Conservation (phyloP, 2,797 vertebrate species). For the Garrulus glandarius region DNA sequence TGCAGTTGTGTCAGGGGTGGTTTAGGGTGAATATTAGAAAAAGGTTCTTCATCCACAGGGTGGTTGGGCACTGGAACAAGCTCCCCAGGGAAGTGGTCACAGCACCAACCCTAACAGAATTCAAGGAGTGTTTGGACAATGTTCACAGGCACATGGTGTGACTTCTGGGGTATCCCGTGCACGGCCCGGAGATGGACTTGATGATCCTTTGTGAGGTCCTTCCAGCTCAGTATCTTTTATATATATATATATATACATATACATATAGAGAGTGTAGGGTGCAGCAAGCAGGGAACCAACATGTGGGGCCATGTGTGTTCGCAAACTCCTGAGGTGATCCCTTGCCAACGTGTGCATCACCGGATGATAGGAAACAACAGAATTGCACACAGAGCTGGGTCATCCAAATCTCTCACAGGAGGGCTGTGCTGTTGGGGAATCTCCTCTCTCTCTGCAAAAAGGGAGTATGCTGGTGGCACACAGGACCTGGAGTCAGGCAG, state of each 20-base stretch:
- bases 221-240: not conserved
- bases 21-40: not conserved
- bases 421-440: not conserved
- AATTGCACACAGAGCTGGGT: not conserved
- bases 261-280: fast-evolving
- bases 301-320: fast-evolving
- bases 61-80: fast-evolving
- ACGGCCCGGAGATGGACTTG: not conserved
- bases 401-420: not conserved
- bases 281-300: not conserved
- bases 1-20: not conserved
- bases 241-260: too few species aligned
- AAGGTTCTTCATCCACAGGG: not conserved
- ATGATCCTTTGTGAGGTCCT: not conserved
- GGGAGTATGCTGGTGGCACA: not conserved
- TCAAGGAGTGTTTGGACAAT: not conserved
- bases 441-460: fast-evolving
- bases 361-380: not conserved
- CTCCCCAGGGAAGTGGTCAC: not conserved
- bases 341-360: not conserved
- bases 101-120: not conserved
- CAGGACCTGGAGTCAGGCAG: not conserved
- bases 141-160: not conserved
- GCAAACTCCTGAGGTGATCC: not conserved
- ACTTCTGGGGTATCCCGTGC: not conserved